Evolutionary conservation across 2,797 vertebrate genomes (phyloP), one percentile per base, ranked within the genome.

Genomic region (Ammospiza maritima): DNA sequence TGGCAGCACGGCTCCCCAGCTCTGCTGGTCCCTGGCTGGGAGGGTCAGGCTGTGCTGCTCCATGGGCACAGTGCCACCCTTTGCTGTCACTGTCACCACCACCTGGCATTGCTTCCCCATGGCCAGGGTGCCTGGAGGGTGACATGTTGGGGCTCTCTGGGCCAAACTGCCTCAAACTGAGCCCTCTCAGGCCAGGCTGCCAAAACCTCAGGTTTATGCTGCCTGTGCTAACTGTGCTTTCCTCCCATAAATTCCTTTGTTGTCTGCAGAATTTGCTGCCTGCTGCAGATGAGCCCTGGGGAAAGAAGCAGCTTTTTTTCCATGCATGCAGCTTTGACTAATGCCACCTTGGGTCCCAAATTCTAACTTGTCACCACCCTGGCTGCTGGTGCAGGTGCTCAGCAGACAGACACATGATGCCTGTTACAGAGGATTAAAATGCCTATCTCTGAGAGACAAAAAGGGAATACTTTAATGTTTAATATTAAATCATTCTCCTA

Each of bases 401-500:
- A 75, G 75, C 42, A 88, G 45, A 53, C 48, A 84, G 73, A 88
- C 76, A 76, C 34, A 58, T 34, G 60, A 76, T 84, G 66, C 42
- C 45, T 92, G 56, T 94, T 79, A 67, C 21, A 47, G 79, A 84
- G 87, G 48, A 93, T 86, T 89, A 93, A 94, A 96, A 96, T 94
- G 91, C 70, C 79, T 97, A 66, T 73, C 89, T 90, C 90, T 75
- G 75, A 45, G 48, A 97, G 83, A 92, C 78, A 89, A 93, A 96
- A 96, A 76, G 96, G 86, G 95, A 97, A 93, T 91, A 89, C 48
- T 95, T 86, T 94, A 94, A 97, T 88, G 94, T 96, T 97, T 96
- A 95, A 96, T 96, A 95, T 95, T 93, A 96, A 96, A 97, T 97
- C 84, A 81, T 94, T 93, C 91, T 97, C 90, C 95, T 85, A 93